phyloP scores from a whole-genome alignment of 1,140 invertebrate species.

The Drosophila asahinai region DNA sequence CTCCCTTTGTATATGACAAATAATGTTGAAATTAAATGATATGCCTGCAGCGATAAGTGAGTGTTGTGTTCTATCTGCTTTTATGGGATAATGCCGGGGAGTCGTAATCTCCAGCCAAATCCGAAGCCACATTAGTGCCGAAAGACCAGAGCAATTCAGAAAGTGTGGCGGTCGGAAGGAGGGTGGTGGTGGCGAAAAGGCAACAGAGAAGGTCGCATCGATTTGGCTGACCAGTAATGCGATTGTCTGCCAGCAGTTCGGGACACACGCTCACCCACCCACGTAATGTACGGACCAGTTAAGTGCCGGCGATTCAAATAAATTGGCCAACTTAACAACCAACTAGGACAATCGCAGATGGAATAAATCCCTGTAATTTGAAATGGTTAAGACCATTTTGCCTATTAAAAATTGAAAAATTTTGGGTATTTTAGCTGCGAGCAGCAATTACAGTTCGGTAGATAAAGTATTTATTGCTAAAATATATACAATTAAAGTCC shows the following conservation, averaged over 20 bases:
- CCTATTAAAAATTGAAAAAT: not conserved
- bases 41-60: conserved; percentile 72
- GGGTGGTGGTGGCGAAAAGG: not conserved
- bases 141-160: conserved; percentile 25
- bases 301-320: conserved; percentile 26
- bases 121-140: conserved; percentile 72
- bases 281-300: conserved; percentile 20
- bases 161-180: not conserved
- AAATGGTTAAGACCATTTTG: not conserved
- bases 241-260: conserved; percentile 27
- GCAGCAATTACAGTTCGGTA: too few relatives aligned
- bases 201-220: conserved; percentile 24
- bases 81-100: conserved; percentile 46
- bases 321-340: conserved; percentile 34
- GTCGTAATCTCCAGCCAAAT: conserved; percentile 38
- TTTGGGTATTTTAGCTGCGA: not conserved
- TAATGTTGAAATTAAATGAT: conserved; percentile 83
- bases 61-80: conserved; percentile 40
- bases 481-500: not conserved
- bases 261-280: conserved; percentile 4
- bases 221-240: conserved; percentile 50
- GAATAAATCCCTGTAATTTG: conserved; percentile 1
- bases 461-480: not conserved
- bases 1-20: conserved; percentile 61
- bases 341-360: conserved; percentile 15